These are phyloP conservation scores for Neoascia interrupta DNA, from an alignment of 2,888 invertebrate species.

Conservation along the genomic window DNA sequence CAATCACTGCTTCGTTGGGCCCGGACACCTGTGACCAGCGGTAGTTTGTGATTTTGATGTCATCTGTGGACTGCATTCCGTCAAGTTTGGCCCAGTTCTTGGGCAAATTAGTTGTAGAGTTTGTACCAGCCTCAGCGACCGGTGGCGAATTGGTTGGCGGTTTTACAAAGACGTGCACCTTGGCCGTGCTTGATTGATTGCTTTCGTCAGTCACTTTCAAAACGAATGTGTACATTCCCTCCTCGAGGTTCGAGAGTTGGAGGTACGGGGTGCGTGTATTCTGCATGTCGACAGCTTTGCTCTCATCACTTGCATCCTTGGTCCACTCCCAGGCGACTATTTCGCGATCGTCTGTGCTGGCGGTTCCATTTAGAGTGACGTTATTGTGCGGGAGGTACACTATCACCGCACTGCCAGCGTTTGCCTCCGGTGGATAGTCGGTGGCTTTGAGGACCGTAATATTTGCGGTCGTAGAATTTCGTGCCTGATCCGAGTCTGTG, in stretches of 20 bases:
- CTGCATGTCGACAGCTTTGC: conserved; percentile 97
- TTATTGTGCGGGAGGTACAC: conserved; percentile 93
- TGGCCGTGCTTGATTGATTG: conserved; percentile 91
- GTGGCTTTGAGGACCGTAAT: conserved; percentile 94
- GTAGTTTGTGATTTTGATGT: conserved; percentile 89
- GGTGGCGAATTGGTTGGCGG: conserved; percentile 93
- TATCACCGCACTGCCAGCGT: conserved; percentile 93
- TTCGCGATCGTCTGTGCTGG: conserved; percentile 95
- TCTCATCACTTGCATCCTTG: conserved; percentile 91
- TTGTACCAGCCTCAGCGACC: conserved; percentile 84
- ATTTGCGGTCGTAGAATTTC: conserved; percentile 91
- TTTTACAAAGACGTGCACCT: conserved; percentile 95
- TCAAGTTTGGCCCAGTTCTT: conserved; percentile 89
- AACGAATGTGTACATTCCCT: conserved; percentile 96
- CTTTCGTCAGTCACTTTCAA: conserved; percentile 95
- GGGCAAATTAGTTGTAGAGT: conserved; percentile 89
- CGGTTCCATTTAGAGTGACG: conserved; percentile 92
- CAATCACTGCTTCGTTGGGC: conserved; percentile 82
- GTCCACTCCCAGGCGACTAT: conserved; percentile 98
- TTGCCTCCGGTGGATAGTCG: conserved; percentile 97
- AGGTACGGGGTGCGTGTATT: conserved; percentile 94
- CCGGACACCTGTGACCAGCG: conserved; percentile 90
- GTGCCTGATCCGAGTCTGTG: conserved; percentile 93
- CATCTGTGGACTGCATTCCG: conserved; percentile 90
- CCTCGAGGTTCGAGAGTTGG: conserved; percentile 92